phyloP scores from a whole-genome alignment of 2,113 vertebrate genomes.

The Melanotaenia duboulayi region DNA sequence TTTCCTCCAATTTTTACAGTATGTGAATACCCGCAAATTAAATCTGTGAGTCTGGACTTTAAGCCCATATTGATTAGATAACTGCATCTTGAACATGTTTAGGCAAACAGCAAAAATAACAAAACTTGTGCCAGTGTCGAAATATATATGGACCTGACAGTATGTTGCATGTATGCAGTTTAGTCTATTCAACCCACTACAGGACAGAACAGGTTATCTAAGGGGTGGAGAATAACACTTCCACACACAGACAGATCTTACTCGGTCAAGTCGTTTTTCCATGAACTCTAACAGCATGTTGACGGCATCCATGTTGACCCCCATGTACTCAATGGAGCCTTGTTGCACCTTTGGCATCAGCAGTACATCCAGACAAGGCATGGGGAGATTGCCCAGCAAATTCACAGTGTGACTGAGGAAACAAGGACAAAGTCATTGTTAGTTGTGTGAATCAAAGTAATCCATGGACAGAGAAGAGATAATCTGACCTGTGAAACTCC shows the following conservation, averaged over 20 bases:
- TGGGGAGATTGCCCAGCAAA: conserved; percentile 91
- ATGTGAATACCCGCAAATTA: too few species aligned
- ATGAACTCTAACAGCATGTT: conserved; percentile 88
- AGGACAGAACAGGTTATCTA: background rate
- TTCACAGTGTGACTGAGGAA: conserved; percentile 88
- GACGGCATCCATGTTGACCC: conserved; percentile 92
- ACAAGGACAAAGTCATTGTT: background rate
- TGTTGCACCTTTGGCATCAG: conserved; percentile 86
- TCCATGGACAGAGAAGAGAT: background rate
- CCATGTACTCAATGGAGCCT: conserved; percentile 91
- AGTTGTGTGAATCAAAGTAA: background rate
- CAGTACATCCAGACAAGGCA: conserved; percentile 90
- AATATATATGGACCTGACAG: too few species aligned
- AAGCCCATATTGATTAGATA: too few species aligned
- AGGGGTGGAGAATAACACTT: background rate
- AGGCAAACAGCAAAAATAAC: too few species aligned
- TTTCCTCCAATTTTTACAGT: too few species aligned
- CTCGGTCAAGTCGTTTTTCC: conserved; percentile 90
- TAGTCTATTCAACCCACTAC: background rate
- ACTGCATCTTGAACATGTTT: too few species aligned
- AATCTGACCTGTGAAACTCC: conserved; percentile 89
- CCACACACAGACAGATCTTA: conserved; percentile 63
- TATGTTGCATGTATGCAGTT: too few species aligned
- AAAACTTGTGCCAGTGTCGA: too few species aligned
- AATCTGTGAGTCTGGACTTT: too few species aligned